Evolutionary conservation across 2,888 invertebrate species (phyloP), one percentile per base, ranked within the genome.

Genomic region (Aphodius sticticus): DNA sequence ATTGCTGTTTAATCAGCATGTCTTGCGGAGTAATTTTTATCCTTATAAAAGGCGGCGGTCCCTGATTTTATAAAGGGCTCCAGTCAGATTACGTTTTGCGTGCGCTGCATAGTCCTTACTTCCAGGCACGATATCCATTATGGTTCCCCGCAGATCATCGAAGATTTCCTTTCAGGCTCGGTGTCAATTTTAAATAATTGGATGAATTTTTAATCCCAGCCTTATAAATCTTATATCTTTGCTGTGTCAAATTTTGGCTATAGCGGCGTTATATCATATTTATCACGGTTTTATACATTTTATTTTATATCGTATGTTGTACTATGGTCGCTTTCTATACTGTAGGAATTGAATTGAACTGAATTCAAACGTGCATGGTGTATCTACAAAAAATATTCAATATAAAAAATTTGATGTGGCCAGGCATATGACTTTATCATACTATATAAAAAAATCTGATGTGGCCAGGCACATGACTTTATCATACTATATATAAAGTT

Each of bases 1-100:
- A 87, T 87, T 88, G 88, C 86, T 87, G 86, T 88, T 87, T 87
- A 88, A 88, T 88, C 88, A 87, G 87, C 86, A 87, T 86, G 86
- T 87, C 87, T 86, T 84, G 85, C 85, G 85, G 85, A 86, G 86
- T 87, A 87, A 88, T 87, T 88, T 88, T 88, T 87, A 88, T 87
- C 87, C 87, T 87, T 86, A 88, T 88, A 87, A 87, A 86, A 85
- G 78, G 70, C 53, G 74, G 36, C 70, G 77, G 69, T 7, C 69
- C 26, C 76, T 78, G 53, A 53, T 53, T 78, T 78, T 78, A 78
- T 78, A 16, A 69, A 79, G 77, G 35, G 69, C 78, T 85, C 84
- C 82, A 82, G 82, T 79, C 84, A 83, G 85, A 86, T 86, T 86
- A 85, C 82, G 85, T 86, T 86, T 86, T 84, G 85, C 85, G 83